These are phyloP conservation scores for Clostera curtula DNA, from an alignment of 2,888 invertebrate species.

Conservation along the genomic window DNA sequence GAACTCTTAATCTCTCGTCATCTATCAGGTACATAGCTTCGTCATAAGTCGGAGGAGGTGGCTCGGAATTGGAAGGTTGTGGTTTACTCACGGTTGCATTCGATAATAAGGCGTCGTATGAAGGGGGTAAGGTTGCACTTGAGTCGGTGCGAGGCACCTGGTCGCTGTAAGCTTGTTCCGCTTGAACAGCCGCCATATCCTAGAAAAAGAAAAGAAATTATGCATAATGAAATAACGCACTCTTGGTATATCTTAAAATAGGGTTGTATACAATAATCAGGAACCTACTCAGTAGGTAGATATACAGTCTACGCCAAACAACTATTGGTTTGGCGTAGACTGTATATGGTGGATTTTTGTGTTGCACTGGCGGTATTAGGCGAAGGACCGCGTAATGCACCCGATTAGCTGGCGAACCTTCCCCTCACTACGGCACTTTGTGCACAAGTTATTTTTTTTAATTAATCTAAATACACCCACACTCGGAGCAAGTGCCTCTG, in stretches of 20 bases:
- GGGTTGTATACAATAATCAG: no score
- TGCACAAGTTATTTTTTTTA: no score
- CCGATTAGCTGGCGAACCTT: no score
- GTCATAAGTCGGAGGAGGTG: conserved; percentile 78
- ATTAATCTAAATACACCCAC: no score
- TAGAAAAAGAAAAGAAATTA: conserved; percentile 38
- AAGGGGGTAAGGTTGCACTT: conserved; percentile 76
- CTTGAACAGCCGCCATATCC: conserved; percentile 75
- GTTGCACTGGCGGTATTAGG: no score
- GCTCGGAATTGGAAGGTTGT: conserved; percentile 67
- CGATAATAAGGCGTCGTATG: conserved; percentile 76
- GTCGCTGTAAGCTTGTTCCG: conserved; percentile 68
- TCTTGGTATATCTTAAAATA: neutral
- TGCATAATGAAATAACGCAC: neutral
- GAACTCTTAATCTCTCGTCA: conserved; percentile 52
- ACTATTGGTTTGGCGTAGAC: no score
- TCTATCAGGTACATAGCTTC: conserved; percentile 76
- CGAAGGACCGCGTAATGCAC: no score
- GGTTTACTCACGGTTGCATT: conserved; percentile 54
- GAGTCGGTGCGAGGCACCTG: conserved; percentile 72
- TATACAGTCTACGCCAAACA: no score
- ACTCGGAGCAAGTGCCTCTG: no score
- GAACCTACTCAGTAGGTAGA: no score
- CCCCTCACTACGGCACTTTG: no score
- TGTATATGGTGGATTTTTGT: no score